Percentiles rank a stretch among this genome's conserved stretches.
phyloP scores from a whole-genome alignment of 2,797 vertebrate genomes.

The Girardinus metallicus region DNA sequence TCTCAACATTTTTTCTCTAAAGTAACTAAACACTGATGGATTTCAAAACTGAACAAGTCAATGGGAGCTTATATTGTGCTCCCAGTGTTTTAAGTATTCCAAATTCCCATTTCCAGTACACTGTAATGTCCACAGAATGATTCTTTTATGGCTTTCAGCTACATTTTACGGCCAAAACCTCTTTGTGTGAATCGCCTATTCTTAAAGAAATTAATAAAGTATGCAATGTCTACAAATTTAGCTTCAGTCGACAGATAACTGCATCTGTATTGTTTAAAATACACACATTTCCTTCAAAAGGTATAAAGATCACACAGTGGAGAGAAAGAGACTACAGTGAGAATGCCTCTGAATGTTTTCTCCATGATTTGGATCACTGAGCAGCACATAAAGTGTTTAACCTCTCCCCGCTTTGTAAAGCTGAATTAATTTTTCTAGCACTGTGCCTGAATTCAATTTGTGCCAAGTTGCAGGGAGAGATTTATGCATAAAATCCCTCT shows the following conservation, averaged over 20 bases:
- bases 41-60: not conserved
- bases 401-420: conserved; percentile 83
- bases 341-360: conserved; percentile 82
- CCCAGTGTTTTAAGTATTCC: not conserved
- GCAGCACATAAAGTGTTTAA: conserved; percentile 84
- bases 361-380: conserved; percentile 83
- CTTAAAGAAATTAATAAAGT: not conserved
- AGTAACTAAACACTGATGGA: not conserved
- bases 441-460: conserved; percentile 82
- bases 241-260: conserved; percentile 42
- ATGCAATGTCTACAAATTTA: not conserved
- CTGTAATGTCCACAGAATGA: not conserved
- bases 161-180: not conserved
- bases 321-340: conserved; percentile 45
- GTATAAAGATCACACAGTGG: conserved; percentile 59
- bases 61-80: not conserved
- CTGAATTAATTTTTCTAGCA: conserved; percentile 82
- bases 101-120: not conserved
- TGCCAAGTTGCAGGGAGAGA: conserved; percentile 73
- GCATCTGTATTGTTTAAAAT: conserved; percentile 50
- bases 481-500: conserved; percentile 82
- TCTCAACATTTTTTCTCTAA: not conserved
- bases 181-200: not conserved
- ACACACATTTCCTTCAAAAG: conserved; percentile 71
- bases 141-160: not conserved